A percentile compares a stretch with the other conserved stretches of the same genome.
phyloP scores from a whole-genome alignment of 2,797 vertebrate genomes.

The Kryptolebias ocellatus region DNA sequence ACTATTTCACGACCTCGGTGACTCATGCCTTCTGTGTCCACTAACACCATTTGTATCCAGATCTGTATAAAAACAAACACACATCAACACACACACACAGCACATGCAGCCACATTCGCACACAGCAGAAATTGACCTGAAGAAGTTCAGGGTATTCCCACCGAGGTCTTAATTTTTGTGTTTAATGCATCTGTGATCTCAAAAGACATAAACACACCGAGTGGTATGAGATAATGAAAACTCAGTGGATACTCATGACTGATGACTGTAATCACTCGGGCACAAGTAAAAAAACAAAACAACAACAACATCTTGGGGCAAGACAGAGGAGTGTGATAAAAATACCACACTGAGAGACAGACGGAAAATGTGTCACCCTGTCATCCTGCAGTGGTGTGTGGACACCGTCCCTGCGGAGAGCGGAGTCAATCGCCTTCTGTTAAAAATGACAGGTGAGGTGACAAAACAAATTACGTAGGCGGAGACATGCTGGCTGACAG shows the following conservation, averaged over 20 bases:
- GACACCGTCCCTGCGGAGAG: constrained; percentile 15
- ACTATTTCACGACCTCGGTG: constrained; percentile 47
- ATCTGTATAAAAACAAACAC: constrained; percentile 3
- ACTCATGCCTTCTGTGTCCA: constrained; percentile 40
- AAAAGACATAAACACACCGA: constrained; percentile 39
- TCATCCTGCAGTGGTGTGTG: constrained; percentile 29
- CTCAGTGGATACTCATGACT: constrained; percentile 46
- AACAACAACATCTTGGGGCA: constrained; percentile 16
- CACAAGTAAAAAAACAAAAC: constrained; percentile 22
- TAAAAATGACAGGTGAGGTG: constrained; percentile 52
- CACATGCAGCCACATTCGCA: not conserved
- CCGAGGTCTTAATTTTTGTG: constrained; percentile 17
- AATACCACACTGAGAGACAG: constrained; percentile 40
- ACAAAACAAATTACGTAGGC: constrained; percentile 57
- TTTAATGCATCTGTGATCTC: constrained; percentile 47
- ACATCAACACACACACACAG: constrained; percentile 3
- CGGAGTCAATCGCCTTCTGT: constrained; percentile 56
- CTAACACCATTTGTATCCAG: constrained; percentile 30
- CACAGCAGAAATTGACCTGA: constrained; percentile 14
- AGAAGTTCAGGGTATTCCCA: not conserved
- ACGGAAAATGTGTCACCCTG: constrained; percentile 60
- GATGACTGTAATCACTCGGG: constrained; percentile 50
- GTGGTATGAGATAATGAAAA: constrained; percentile 46
- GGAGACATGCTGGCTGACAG: constrained; percentile 41
- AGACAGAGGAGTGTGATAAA: constrained; percentile 42